Evolutionary conservation across 2,888 invertebrate genomes (phyloP), one percentile per base, ranked within the genome.

Genomic region (Leptopilina syphax): DNA sequence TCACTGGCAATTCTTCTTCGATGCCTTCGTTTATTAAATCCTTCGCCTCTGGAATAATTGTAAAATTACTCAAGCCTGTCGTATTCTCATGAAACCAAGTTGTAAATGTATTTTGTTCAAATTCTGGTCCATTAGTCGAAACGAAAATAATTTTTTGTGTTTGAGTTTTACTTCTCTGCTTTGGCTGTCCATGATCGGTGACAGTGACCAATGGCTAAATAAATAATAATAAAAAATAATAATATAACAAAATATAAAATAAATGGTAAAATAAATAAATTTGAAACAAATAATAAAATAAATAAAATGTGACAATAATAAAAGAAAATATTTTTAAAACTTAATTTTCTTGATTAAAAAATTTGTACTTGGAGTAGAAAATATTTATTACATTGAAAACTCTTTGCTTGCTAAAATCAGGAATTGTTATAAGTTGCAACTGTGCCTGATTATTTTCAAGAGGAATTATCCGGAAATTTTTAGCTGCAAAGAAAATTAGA

Each of bases 51-150:
- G 86, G 85, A 77, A 87, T 82, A 10, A 41, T 67, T 1, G 41
- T 27, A 57, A 18, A 80, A n/a, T 78, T 67, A 54, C 66, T 73
- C 1, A 85, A 60, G 12, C 85, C 84, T 6, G 83, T 82, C 63
- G 79, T 77, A 76, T 86, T 86, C 77, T 87, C 87, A 47, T 83
- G 84, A 47, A 87, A 83, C 85, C 83, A 85, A 50, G 84, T 78
- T 0, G 76, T 81, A 85, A 83, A 86, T 0, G 83, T 70, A 34
- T 81, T 80, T 0, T 70, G 18, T 1, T 63, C 54, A 65, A 87
- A 87, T 76, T 83, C 79, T 10, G 87, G 87, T 3, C 85, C 86
- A 9, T 80, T 66, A 24, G 78, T 80, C 1, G 85, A 83, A 1
- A 85, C 78, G 68, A 86, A 87, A 41, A 84, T 80, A 24, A 87